Conservation (phyloP, 2,888 invertebrate genomes). For the Subacronicta megacephala region DNA sequence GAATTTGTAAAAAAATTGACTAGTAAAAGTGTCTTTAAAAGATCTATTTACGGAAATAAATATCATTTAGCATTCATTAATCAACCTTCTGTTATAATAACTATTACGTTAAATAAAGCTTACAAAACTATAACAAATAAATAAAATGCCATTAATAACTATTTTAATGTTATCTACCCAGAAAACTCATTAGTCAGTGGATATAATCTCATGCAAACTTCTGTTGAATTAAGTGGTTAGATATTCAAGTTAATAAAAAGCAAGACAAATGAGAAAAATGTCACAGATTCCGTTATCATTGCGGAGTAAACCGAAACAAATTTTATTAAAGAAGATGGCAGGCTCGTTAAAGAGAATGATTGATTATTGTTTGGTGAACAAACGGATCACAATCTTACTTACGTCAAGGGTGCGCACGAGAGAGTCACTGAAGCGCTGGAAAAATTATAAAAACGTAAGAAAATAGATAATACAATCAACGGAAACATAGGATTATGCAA, state of each 20-base stretch:
- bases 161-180: background rate
- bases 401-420: conserved; percentile 76
- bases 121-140: background rate
- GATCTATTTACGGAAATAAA: too few species aligned
- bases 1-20: too few species aligned
- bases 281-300: conserved; percentile 28
- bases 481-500: background rate
- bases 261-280: conserved; percentile 43
- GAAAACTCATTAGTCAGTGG: conserved; percentile 3
- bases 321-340: conserved; percentile 59
- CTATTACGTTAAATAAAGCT: too few species aligned
- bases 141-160: background rate
- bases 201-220: conserved; percentile 15
- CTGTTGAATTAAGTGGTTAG: conserved; percentile 22
- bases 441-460: conserved; percentile 42
- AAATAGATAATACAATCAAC: background rate
- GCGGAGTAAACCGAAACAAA: conserved; percentile 54
- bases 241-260: conserved; percentile 28
- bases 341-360: conserved; percentile 66
- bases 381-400: conserved; percentile 80
- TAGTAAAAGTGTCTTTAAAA: too few species aligned
- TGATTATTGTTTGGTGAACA: conserved; percentile 80
- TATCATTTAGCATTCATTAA: too few species aligned
- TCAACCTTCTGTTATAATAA: too few species aligned
- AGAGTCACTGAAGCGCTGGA: conserved; percentile 60